phyloP scores from a whole-genome alignment of 1,140 invertebrate species.

The Monochamus saltuarius region DNA sequence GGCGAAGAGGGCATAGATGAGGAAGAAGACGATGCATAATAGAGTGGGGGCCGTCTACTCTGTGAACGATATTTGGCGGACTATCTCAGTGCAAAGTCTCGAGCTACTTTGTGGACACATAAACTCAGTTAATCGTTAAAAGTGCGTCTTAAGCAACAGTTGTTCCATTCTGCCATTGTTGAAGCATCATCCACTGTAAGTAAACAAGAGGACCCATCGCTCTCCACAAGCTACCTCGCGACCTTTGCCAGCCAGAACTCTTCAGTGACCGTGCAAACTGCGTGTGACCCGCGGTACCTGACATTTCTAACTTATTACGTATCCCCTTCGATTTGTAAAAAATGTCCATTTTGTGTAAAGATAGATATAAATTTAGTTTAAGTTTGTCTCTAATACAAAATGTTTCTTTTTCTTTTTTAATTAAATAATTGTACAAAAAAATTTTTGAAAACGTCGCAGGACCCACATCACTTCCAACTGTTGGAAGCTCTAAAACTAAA shows the following conservation, averaged over 20 bases:
- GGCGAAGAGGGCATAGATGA: conserved; percentile 48
- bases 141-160: conserved; percentile 13
- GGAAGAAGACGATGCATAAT: conserved; percentile 52
- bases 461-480: conserved; percentile 16
- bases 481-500: not conserved
- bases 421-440: conserved; percentile 34
- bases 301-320: conserved; percentile 50
- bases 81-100: conserved; percentile 44
- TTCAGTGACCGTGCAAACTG: conserved; percentile 40
- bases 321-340: conserved; percentile 52
- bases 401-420: conserved; percentile 18
- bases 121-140: conserved; percentile 21
- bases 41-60: conserved; percentile 33
- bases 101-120: conserved; percentile 47
- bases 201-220: not conserved
- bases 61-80: conserved; percentile 44
- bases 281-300: conserved; percentile 47
- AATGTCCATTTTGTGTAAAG: conserved; percentile 54
- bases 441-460: conserved; percentile 21
- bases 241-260: conserved; percentile 30
- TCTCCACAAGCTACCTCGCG: conserved; percentile 45
- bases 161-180: conserved; percentile 5
- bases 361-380: conserved; percentile 54
- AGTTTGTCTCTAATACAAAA: conserved; percentile 42
- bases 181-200: not conserved